Conservation (phyloP, 2,888 invertebrate genomes). For the Cephus spinipes region DNA sequence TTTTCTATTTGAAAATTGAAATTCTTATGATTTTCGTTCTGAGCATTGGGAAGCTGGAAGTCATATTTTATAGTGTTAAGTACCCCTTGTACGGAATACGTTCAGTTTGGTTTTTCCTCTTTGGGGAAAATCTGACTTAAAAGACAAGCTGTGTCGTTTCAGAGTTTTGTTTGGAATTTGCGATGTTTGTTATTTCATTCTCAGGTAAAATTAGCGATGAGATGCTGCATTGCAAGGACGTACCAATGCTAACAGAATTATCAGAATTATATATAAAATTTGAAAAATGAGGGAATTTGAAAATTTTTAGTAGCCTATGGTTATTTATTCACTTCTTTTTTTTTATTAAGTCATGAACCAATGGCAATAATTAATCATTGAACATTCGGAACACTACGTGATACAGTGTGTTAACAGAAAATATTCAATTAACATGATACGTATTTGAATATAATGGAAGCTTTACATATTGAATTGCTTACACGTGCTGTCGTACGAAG, state of each 20-base stretch:
- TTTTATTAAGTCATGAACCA: neutral
- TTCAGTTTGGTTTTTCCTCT: neutral
- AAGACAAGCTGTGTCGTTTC: neutral
- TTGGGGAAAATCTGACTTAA: neutral
- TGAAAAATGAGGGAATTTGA: neutral
- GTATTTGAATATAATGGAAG: conserved; percentile 18
- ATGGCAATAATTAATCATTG: neutral
- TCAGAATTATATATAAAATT: neutral
- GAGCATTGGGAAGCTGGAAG: neutral
- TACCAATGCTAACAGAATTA: neutral
- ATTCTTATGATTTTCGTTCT: neutral
- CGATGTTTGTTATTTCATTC: neutral
- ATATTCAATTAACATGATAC: conserved; percentile 15
- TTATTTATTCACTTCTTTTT: neutral
- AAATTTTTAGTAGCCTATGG: neutral
- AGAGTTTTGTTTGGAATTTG: neutral
- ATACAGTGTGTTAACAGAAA: neutral
- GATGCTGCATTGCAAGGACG: neutral
- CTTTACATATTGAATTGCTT: conserved; percentile 18
- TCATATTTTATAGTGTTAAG: neutral
- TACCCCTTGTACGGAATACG: neutral
- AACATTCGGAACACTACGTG: neutral
- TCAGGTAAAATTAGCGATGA: neutral
- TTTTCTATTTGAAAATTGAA: neutral
- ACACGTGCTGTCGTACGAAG: neutral